Evolutionary conservation across 1,140 invertebrate species (phyloP), one percentile per base, ranked within the genome.

Genomic region (Aradophagus sp.): DNA sequence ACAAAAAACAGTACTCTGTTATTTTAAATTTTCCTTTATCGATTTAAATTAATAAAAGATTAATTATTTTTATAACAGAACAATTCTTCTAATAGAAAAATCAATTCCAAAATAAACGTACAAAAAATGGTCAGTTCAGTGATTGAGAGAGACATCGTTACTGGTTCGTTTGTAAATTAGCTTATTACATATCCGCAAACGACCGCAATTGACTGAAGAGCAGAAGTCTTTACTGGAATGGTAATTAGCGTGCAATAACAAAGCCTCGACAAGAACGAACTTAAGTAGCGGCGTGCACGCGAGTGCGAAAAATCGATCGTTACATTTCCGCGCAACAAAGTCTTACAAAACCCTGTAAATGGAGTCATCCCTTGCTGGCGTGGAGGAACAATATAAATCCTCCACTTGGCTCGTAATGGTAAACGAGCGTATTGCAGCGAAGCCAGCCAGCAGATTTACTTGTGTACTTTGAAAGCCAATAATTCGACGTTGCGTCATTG

Each of bases 401-500:
- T 69, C 74, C 72, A 77, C 76, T 80, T 78, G 71, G 73, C 68
- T 76, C 73, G 74, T 76, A 75, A 75, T 69, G 50, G 72, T 50
- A 71, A 74, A 55, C 66, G 52, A 72, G 56, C 55, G 69, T 68
- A 77, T 66, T 62, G 50, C 65, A 75, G 73, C 42, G 79, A 83
- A 82, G 79, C 81, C 78, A 80, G 78, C 67, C 58, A 79, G 67
- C 20, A 74, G 76, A 83, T 81, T 82, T 80, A 79, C 59, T 62
- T 65, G 74, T 67, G 67, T 74, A 78, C 80, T 82, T 81, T 79
- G 72, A 80, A 81, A 83, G 80, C 81, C 81, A 83, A 84, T 82
- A 84, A 80, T 77, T 84, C 74, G 77, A 76, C 80, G 82, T 82
- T 79, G 76, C 74, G 77, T 82, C 77, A 81, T 79, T 63, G 73